Evolutionary conservation across 2,888 invertebrate species (phyloP).

Genomic region (Miltochrista miniata): DNA sequence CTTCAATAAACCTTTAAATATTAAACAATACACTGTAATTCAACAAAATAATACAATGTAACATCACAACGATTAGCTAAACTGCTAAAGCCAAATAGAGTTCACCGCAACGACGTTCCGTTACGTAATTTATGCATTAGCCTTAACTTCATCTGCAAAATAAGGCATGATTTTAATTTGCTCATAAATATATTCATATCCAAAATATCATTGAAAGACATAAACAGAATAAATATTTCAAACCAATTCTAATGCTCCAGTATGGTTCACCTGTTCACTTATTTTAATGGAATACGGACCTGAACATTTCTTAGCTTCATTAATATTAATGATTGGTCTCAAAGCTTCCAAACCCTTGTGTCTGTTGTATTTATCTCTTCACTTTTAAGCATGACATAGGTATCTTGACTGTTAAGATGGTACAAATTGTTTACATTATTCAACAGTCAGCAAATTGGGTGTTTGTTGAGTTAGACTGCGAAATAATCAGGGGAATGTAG

Average conservation of each 20-base stretch:
- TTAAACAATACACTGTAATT: too few relatives aligned
- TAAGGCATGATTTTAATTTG: background rate
- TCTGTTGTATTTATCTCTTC: conserved; percentile 30
- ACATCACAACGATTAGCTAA: too few relatives aligned
- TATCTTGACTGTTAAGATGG: conserved; percentile 29
- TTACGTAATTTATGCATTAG: too few relatives aligned
- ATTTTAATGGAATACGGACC: conserved; percentile 27
- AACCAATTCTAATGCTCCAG: conserved; percentile 1
- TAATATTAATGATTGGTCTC: conserved; percentile 34
- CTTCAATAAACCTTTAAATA: too few relatives aligned
- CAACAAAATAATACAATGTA: too few relatives aligned
- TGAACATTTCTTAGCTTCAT: conserved; percentile 27
- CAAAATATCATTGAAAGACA: background rate
- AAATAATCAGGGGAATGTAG: conserved; percentile 4
- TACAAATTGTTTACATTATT: conserved; percentile 38
- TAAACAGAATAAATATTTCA: background rate
- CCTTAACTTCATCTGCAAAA: background rate
- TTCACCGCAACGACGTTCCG: too few relatives aligned
- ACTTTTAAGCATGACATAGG: conserved; percentile 33
- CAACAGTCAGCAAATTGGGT: conserved; percentile 19
- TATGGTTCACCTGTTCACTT: conserved; percentile 9
- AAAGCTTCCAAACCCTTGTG: conserved; percentile 25
- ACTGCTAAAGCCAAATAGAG: too few relatives aligned
- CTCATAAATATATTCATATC: background rate
- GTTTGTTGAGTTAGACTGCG: conserved; percentile 9